Conservation (phyloP, 2,113 vertebrate genomes). For the Coturnix japonica region DNA sequence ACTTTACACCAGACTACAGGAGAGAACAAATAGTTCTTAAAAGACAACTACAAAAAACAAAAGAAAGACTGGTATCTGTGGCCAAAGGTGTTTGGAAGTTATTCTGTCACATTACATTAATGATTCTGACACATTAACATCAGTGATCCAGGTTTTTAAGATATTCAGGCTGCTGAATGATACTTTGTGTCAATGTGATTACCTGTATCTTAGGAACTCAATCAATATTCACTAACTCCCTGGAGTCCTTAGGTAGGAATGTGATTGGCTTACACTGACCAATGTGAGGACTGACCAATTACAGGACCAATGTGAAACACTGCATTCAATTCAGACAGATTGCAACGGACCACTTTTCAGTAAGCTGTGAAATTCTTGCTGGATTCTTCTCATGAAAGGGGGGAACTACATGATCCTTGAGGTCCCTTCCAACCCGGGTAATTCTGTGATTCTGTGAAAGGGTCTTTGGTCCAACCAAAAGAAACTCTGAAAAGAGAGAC, state of each 20-base stretch:
- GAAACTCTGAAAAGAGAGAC: conserved; percentile 23
- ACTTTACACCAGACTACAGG: not conserved
- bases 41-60: not conserved
- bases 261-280: not conserved
- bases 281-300: too few relatives aligned
- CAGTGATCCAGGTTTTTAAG: not conserved
- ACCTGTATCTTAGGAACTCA: not conserved
- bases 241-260: not conserved
- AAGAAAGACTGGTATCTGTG: not conserved
- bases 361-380: conserved; percentile 52
- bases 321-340: not conserved
- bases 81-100: not conserved
- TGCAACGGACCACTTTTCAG: conserved; percentile 24
- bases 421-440: too few relatives aligned
- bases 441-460: too few relatives aligned
- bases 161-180: not conserved
- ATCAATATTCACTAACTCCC: conserved; percentile 19
- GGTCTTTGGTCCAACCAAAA: conserved; percentile 29
- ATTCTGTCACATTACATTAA: not conserved
- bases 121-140: not conserved
- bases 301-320: conserved; percentile 11
- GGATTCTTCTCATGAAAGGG: conserved; percentile 38
- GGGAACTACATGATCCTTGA: too few relatives aligned
- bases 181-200: not conserved
- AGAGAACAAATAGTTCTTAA: conserved; percentile 1